A percentile compares a stretch with the other conserved stretches of the same genome.
phyloP scores from a whole-genome alignment of 1,140 invertebrate genomes.

The Delia radicum region DNA sequence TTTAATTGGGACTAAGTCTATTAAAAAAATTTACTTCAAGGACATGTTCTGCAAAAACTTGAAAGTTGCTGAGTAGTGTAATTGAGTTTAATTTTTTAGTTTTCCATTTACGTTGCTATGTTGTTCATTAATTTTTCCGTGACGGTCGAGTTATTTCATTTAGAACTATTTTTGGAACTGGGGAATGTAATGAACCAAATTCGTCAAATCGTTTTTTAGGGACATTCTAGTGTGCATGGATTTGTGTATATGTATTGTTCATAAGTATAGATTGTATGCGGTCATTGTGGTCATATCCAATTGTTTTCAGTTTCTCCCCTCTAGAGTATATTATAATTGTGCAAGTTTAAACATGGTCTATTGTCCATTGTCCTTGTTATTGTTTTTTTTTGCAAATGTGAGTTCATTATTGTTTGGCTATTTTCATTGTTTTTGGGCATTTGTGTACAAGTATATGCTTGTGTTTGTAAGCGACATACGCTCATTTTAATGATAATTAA shows the following conservation, averaged over 20 bases:
- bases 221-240: too few relatives aligned
- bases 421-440: neutral
- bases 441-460: neutral
- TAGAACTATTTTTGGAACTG: too few relatives aligned
- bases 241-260: neutral
- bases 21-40: too few relatives aligned
- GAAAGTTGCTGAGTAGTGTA: too few relatives aligned
- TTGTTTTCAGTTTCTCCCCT: neutral
- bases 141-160: too few relatives aligned
- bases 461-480: neutral
- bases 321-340: slow-evolving; percentile 5
- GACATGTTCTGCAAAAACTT: too few relatives aligned
- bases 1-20: too few relatives aligned
- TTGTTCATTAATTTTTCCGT: too few relatives aligned
- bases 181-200: too few relatives aligned
- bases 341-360: neutral
- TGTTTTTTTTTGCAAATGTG: neutral
- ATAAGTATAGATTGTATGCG: neutral
- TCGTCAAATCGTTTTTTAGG: too few relatives aligned
- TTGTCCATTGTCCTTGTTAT: neutral
- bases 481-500: slow-evolving; percentile 19
- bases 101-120: too few relatives aligned
- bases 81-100: too few relatives aligned
- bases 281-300: slow-evolving; percentile 11
- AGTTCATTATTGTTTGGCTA: slow-evolving; percentile 6